Evolutionary conservation across 2,797 vertebrate genomes (phyloP), one percentile per base, ranked within the genome.

Genomic region (Myotis pilosus): DNA sequence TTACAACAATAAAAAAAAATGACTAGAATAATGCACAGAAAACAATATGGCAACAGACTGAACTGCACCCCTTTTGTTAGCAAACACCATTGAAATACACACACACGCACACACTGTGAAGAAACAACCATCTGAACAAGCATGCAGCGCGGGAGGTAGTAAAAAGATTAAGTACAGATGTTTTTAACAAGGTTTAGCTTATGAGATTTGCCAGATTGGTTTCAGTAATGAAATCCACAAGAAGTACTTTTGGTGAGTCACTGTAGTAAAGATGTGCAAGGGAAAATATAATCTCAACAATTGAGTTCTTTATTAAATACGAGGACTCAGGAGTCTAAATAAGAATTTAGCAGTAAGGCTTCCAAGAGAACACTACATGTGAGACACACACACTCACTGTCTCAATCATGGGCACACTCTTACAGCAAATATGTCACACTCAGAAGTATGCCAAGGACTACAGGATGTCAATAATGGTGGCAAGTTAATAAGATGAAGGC

Each of bases 191-290:
- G 79, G 76, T 95, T 95, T 80, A 94, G 79, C 3, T 51, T 93
- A 94, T 96, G 95, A 81, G 62, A 87, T 96, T 96, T 96, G 51
- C 87, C 87, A 92, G 84, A 94, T 87, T 71, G 78, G 69, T 92
- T 95, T 86, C 90, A 92, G 64, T 93, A 90, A 96, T 94, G 76
- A 95, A 97, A 96, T 79, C 66, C 89, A 94, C 80, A 92, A 93
- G 90, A 96, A 94, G 30, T 69, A 79, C 91, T 96, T 92, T 83
- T 15, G 51, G 85, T 87, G 94, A 86, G n/a, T 92, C 86, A 62
- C 53, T 83, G 28, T n/a, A 88, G 72, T 68, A 93, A 92, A 95
- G 95, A 96, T 68, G 47, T 44, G 22, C 74, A 68, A 79, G 38
- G 74, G 76, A 72, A 93, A 83, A 95, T 87, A 81, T 25, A 90